Conservation (phyloP, 2,797 vertebrate genomes). For the Periparus ater region DNA sequence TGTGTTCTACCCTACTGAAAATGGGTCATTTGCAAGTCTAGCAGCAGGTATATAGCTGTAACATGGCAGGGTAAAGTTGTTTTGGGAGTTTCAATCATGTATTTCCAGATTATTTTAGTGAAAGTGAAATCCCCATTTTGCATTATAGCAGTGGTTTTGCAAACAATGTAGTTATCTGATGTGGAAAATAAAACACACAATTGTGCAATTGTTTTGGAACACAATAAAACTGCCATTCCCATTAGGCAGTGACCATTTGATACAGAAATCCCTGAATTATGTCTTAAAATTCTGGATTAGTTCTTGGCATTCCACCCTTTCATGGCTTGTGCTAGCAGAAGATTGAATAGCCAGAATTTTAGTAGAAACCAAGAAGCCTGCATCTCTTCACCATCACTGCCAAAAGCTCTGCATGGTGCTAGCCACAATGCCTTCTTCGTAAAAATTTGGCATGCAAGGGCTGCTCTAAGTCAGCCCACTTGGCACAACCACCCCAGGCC, state of each 20-base stretch:
- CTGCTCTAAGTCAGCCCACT: conserved; percentile 31
- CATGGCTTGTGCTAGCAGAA: neutral
- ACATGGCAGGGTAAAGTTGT: conserved; percentile 40
- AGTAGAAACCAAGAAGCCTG: neutral
- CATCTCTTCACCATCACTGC: neutral
- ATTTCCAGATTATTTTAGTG: conserved; percentile 34
- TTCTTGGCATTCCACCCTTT: conserved; percentile 3
- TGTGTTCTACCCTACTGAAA: conserved; percentile 7
- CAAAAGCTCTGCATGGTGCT: neutral
- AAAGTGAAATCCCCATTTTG: conserved; percentile 31
- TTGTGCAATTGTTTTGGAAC: conserved; percentile 20
- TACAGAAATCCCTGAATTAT: conserved; percentile 31
- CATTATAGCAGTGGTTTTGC: neutral
- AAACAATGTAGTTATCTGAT: conserved; percentile 38
- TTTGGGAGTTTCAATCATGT: conserved; percentile 21
- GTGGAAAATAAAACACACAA: conserved; percentile 48
- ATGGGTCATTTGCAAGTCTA: conserved; percentile 44
- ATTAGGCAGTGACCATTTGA: conserved; percentile 14
- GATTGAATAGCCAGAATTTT: neutral
- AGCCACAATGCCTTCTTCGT: neutral
- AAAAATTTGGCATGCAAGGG: conserved; percentile 22
- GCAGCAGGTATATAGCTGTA: conserved; percentile 50
- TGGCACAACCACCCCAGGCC: conserved; percentile 16
- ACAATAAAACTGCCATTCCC: conserved; percentile 31
- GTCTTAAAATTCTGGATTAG: conserved; percentile 25